These are phyloP conservation scores for Mystacides longicornis DNA, from an alignment of 2,888 invertebrate genomes.

Conservation along the genomic window DNA sequence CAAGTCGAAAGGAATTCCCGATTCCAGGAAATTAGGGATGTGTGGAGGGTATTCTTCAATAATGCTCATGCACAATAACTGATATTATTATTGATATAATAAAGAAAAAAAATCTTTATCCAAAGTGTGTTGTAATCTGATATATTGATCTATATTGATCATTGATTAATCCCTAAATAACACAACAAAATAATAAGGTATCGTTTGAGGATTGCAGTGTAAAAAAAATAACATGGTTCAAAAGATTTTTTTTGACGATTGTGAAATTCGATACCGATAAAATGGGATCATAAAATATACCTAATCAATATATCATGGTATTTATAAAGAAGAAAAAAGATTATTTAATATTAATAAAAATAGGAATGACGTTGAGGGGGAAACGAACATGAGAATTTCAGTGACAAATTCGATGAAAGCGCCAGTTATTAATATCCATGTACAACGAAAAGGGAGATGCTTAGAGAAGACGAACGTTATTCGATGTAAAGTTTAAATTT, in stretches of 20 bases:
- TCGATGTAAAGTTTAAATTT: background rate
- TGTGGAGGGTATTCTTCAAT: too few species aligned
- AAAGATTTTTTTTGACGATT: background rate
- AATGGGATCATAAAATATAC: background rate
- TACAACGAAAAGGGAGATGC: background rate
- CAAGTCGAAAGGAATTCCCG: too few species aligned
- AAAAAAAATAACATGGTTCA: background rate
- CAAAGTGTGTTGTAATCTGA: too few species aligned
- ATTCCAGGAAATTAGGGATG: too few species aligned
- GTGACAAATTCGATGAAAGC: constrained; percentile 19
- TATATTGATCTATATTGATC: background rate
- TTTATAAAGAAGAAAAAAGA: background rate
- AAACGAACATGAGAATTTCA: background rate
- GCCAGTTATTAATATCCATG: constrained; percentile 1
- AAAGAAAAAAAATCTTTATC: too few species aligned
- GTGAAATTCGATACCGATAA: background rate
- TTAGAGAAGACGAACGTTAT: background rate
- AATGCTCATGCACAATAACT: too few species aligned
- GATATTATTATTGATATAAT: too few species aligned
- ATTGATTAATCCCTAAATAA: background rate
- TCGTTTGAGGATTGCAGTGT: background rate
- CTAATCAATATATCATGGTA: background rate
- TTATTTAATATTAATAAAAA: background rate
- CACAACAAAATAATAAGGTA: background rate
- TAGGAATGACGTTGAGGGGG: background rate